phyloP scores from a whole-genome alignment of 2,797 vertebrate species.

The Sebastes alutus region DNA sequence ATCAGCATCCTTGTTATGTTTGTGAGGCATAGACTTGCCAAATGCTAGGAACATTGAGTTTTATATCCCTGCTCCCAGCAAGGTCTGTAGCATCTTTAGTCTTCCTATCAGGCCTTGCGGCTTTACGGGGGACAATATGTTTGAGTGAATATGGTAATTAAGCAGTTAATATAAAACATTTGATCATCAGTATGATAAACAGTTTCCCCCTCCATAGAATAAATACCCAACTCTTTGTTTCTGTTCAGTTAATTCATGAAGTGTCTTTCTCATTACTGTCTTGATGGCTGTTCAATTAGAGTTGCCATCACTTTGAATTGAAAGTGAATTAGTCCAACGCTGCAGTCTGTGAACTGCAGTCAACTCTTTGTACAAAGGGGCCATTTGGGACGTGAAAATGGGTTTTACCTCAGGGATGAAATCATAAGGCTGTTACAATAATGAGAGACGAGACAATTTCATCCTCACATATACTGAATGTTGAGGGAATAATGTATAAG shows the following conservation, averaged over 20 bases:
- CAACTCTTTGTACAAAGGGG: conserved; percentile 55
- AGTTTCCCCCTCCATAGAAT: conserved; percentile 17
- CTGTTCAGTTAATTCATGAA: conserved; percentile 44
- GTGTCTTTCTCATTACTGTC: conserved; percentile 42
- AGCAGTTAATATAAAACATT: conserved; percentile 21
- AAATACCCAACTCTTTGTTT: conserved; percentile 29
- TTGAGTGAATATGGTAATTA: conserved; percentile 30
- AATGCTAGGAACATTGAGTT: conserved; percentile 64
- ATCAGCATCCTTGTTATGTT: conserved; percentile 71
- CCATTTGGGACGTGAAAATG: conserved; percentile 45
- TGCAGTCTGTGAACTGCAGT: conserved; percentile 35
- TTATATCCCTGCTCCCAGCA: conserved; percentile 49
- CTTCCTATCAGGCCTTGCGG: background rate
- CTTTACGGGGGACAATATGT: background rate
- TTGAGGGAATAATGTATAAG: conserved; percentile 10
- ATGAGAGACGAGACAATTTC: conserved; percentile 30
- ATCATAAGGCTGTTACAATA: conserved; percentile 44
- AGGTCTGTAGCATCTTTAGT: conserved; percentile 35
- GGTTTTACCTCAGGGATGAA: conserved; percentile 53
- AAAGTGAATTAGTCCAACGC: conserved; percentile 50
- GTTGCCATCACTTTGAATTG: conserved; percentile 48
- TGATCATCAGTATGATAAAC: conserved; percentile 31
- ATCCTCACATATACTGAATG: conserved; percentile 10
- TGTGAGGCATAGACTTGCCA: conserved; percentile 63
- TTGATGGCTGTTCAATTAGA: conserved; percentile 59